Evolutionary conservation across 2,888 invertebrate species (phyloP), one percentile per base, ranked within the genome.

Genomic region (Odontomyia ornata): DNA sequence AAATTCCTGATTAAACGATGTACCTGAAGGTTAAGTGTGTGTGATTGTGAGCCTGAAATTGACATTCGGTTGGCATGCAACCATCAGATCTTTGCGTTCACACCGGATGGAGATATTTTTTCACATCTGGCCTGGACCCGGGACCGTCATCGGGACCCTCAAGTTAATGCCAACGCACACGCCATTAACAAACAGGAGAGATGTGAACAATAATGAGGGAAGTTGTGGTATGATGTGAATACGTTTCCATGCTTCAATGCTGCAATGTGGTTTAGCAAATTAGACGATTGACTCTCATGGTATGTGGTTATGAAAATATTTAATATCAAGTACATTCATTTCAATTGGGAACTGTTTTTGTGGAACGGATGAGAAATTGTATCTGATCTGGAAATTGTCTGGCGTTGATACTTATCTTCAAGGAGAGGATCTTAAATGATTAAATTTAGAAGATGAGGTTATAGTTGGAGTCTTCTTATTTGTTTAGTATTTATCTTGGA

Each of bases 1-100:
- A 60, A 60, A 21, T 60, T 23, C 57, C 18, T 60, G 57, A 23
- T 60, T 60, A 60, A 60, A 60, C 11, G 57, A 23, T 60, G 57
- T 60, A 60, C 57, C 57, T 60, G 57, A 23, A 25, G 57, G 23
- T 60, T 9, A 52, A 52, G 52, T 13, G n/a, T 52, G 57, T 25
- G 57, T 60, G 57, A 60, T 25, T 60, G 52, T 13, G 52, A 18
- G 52, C 21, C 18, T 25, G 25, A 7, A 60, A 18, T 15, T 52
- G 52, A 52, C 52, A 36, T 36, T 36, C 36, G 3, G 52, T 52
- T 52, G 52, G 52, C 52, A 52, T 52, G 52, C 52, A 4, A 52
- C 7, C 52, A 52, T 13, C 52, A 18, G 52, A 4, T 25, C n/a
- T n/a, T 18, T 18, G 7, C 23, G 23, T 60, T 60, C 57, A 25